A percentile compares a stretch with the other conserved stretches of the same genome.
phyloP scores from a whole-genome alignment of 1,140 invertebrate species.

The Macrobrachium rosenbergii region DNA sequence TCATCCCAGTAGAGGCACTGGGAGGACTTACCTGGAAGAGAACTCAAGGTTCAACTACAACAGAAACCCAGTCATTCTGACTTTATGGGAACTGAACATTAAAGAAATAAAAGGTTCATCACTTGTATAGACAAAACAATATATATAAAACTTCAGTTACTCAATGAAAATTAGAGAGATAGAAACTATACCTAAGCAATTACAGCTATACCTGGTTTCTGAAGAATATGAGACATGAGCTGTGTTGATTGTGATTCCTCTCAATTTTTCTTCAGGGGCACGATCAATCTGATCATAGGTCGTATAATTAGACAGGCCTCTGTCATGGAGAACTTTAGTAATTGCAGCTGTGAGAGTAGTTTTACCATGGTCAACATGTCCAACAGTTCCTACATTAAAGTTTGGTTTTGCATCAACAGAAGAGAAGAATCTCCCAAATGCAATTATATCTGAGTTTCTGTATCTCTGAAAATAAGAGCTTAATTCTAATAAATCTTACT shows the following conservation, averaged over 20 bases:
- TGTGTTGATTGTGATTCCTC: constrained; percentile 97
- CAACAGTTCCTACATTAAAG: constrained; percentile 70
- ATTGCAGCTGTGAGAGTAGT: constrained; percentile 74
- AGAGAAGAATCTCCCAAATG: not conserved
- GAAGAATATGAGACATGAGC: constrained; percentile 87
- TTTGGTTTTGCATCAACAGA: constrained; percentile 1
- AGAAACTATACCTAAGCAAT: constrained; percentile 47
- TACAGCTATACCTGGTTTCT: not conserved
- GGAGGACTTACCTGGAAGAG: no score
- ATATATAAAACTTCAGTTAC: not conserved
- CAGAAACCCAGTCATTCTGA: no score
- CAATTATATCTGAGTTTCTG: no score
- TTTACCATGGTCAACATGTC: constrained; percentile 75
- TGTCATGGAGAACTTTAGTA: constrained; percentile 68
- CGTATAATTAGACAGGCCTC: constrained; percentile 81
- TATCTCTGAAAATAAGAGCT: no score
- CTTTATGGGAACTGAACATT: no score
- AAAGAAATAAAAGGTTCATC: not conserved
- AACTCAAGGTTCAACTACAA: no score
- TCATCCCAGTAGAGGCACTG: no score
- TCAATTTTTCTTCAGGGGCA: constrained; percentile 91
- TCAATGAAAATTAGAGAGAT: not conserved
- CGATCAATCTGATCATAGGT: constrained; percentile 94
- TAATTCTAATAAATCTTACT: no score
- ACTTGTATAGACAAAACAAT: not conserved